phyloP scores from a whole-genome alignment of 2,888 invertebrate genomes.

The Eubasilissa splendida region DNA sequence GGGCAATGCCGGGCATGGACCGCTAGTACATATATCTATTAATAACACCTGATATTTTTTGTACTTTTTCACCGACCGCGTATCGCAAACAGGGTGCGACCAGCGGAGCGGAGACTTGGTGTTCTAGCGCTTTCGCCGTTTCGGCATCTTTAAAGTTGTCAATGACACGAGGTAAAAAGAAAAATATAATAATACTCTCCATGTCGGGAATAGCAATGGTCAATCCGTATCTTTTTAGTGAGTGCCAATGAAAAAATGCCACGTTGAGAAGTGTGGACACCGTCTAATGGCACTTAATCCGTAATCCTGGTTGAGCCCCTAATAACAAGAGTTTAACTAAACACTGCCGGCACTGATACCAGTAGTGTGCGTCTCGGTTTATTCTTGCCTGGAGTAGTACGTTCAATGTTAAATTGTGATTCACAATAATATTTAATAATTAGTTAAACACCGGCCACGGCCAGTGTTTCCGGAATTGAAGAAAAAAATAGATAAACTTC shows the following conservation, averaged over 20 bases:
- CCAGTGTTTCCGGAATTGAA: no score
- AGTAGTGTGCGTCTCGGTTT: constrained; percentile 26
- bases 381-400: constrained; percentile 12
- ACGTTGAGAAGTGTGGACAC: constrained; percentile 30
- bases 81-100: constrained; percentile 24
- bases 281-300: constrained; percentile 44
- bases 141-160: constrained; percentile 29
- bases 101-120: constrained; percentile 21
- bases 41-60: not conserved
- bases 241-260: not conserved
- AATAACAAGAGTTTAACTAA: constrained; percentile 49
- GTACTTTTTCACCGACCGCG: not conserved
- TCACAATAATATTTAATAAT: no score
- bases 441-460: no score
- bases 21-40: not conserved
- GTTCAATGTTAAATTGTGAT: not conserved
- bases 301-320: constrained; percentile 39
- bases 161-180: not conserved
- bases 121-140: constrained; percentile 20
- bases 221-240: not conserved
- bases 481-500: no score
- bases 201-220: not conserved
- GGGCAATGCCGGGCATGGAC: not conserved
- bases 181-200: not conserved
- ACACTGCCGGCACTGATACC: constrained; percentile 31